Evolutionary conservation across 2,888 invertebrate genomes (phyloP).

Genomic region (Suillia variegata): DNA sequence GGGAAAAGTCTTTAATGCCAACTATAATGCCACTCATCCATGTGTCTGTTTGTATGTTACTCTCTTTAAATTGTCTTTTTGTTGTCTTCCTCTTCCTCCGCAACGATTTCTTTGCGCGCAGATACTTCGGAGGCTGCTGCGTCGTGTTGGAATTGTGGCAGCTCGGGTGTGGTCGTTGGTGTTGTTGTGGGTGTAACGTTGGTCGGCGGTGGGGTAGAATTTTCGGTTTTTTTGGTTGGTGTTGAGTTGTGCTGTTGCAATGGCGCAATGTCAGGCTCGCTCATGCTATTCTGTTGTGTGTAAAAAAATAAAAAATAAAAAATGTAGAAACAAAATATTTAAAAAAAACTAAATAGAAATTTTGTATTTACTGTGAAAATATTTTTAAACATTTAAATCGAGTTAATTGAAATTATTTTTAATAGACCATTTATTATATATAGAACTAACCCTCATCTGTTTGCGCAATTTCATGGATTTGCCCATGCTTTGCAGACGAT

Average conservation of each 20-base stretch:
- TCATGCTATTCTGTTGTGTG: conserved; percentile 45
- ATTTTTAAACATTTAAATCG: neutral
- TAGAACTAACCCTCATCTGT: conserved; percentile 54
- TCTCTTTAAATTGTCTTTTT: too few relatives aligned
- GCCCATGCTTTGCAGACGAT: conserved; percentile 64
- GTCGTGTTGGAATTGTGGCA: conserved; percentile 36
- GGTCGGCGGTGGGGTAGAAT: too few relatives aligned
- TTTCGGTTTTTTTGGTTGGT: neutral
- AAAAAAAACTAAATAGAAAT: neutral
- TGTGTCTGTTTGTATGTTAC: too few relatives aligned
- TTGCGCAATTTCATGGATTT: conserved; percentile 60
- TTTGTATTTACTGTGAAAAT: neutral
- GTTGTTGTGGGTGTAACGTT: too few relatives aligned
- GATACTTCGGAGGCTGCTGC: too few relatives aligned
- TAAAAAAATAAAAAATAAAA: neutral
- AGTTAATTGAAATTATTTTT: too few relatives aligned
- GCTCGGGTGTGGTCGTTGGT: conserved; percentile 15
- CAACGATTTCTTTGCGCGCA: too few relatives aligned
- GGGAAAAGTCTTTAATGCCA: too few relatives aligned
- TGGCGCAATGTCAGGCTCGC: conserved; percentile 40
- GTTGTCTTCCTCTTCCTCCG: too few relatives aligned
- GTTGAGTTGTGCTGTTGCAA: neutral
- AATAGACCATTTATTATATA: too few relatives aligned
- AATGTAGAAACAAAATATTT: neutral
- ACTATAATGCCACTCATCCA: too few relatives aligned